These are phyloP conservation scores for Cataglyphis hispanica DNA, from an alignment of 1,140 invertebrate genomes.

Conservation along the genomic window DNA sequence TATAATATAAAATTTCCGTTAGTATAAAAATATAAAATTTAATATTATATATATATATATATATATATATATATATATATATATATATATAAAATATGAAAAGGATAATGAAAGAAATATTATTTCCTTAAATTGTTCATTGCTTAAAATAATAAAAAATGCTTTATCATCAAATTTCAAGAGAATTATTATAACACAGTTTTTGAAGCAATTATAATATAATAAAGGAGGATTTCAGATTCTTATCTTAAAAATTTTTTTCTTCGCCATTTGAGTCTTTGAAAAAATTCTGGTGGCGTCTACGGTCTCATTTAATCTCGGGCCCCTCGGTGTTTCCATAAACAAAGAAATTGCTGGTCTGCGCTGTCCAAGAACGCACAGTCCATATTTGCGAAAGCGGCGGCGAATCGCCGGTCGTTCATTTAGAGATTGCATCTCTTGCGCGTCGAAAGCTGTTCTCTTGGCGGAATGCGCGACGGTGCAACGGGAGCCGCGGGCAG, in stretches of 20 bases:
- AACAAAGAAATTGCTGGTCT: constrained; percentile 57
- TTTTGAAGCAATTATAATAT: background rate
- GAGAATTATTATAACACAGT: background rate
- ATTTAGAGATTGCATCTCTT: constrained; percentile 61
- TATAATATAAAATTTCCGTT: background rate
- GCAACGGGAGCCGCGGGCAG: constrained; percentile 54
- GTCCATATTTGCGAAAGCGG: constrained; percentile 55
- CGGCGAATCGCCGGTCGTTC: constrained; percentile 13
- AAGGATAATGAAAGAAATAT: background rate
- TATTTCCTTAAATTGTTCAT: background rate
- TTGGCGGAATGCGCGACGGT: constrained; percentile 38
- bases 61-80: no score
- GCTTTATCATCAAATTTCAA: background rate
- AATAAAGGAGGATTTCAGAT: background rate
- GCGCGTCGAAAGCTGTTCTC: constrained; percentile 35
- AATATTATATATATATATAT: no score
- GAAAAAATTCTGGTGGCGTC: background rate
- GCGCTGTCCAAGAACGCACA: constrained; percentile 24
- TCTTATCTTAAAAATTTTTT: background rate
- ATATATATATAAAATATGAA: background rate
- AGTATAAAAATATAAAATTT: constrained; percentile 1
- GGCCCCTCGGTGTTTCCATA: constrained; percentile 34
- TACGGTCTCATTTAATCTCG: constrained; percentile 21
- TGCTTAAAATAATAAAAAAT: background rate
- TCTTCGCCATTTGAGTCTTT: background rate